phyloP scores from a whole-genome alignment of 2,113 vertebrate species.

The Tragulus kanchil region DNA sequence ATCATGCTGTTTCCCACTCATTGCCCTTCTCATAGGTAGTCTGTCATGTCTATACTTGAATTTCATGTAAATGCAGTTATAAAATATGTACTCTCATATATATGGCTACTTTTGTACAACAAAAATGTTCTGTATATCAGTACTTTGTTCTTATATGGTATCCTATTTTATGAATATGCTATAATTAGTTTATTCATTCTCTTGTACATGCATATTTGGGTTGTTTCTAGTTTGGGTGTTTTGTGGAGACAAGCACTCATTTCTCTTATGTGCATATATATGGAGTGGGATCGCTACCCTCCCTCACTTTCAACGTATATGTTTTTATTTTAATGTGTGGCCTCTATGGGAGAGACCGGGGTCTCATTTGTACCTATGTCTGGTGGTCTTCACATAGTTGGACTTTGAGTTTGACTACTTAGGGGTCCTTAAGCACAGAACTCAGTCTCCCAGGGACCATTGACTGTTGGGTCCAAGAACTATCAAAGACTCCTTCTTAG shows the following conservation, averaged over 20 bases:
- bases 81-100: not conserved
- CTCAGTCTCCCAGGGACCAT: not conserved
- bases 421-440: not conserved
- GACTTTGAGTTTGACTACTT: not conserved
- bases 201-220: not conserved
- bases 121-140: not conserved
- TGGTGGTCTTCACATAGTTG: not conserved
- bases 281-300: not conserved
- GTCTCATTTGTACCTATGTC: not conserved
- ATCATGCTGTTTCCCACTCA: not conserved
- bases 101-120: not conserved
- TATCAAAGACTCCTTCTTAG: conserved; percentile 23
- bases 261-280: not conserved
- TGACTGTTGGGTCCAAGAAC: not conserved
- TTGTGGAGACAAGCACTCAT: not conserved
- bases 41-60: not conserved
- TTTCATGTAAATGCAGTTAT: conserved; percentile 46
- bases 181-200: conserved; percentile 21
- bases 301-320: not conserved
- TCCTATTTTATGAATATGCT: not conserved
- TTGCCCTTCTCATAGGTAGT: not conserved
- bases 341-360: not conserved
- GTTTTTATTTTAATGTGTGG: conserved; percentile 5
- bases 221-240: conserved; percentile 58
- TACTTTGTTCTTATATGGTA: conserved; percentile 44